Conservation (phyloP, 2,797 vertebrate species). For the Lophius americanus region DNA sequence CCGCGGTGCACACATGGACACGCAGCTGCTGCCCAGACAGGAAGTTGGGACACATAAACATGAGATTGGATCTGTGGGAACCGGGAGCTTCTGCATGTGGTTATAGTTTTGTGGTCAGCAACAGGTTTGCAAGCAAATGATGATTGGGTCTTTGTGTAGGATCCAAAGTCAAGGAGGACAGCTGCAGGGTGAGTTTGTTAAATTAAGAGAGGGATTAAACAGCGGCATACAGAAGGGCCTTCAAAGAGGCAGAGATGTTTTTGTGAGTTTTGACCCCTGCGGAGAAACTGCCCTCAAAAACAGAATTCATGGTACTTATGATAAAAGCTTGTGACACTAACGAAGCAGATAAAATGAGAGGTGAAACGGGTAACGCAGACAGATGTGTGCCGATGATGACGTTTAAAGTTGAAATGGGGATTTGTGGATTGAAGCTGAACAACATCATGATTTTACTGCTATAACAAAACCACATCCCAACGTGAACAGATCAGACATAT, state of each 20-base stretch:
- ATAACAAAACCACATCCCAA: not conserved
- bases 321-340: constrained; percentile 49
- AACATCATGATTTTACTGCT: constrained; percentile 3
- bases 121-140: constrained; percentile 19
- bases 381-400: constrained; percentile 55
- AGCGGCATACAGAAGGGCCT: not conserved
- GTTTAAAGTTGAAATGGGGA: too few relatives aligned
- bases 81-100: constrained; percentile 20
- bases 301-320: constrained; percentile 52
- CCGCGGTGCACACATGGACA: constrained; percentile 29
- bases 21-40: constrained; percentile 65
- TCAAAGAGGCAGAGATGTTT: constrained; percentile 22
- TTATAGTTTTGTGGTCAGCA: constrained; percentile 33
- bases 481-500: not conserved
- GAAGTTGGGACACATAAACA: constrained; percentile 27
- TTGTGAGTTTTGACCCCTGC: constrained; percentile 43
- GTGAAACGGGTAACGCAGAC: constrained; percentile 48
- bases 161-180: constrained; percentile 22
- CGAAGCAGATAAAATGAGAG: constrained; percentile 50
- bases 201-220: constrained; percentile 26
- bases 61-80: constrained; percentile 39
- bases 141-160: not conserved
- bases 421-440: not conserved
- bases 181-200: constrained; percentile 1
- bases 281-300: constrained; percentile 35